Evolutionary conservation across 2,113 vertebrate species (phyloP).

Genomic region (Balaeniceps rex): DNA sequence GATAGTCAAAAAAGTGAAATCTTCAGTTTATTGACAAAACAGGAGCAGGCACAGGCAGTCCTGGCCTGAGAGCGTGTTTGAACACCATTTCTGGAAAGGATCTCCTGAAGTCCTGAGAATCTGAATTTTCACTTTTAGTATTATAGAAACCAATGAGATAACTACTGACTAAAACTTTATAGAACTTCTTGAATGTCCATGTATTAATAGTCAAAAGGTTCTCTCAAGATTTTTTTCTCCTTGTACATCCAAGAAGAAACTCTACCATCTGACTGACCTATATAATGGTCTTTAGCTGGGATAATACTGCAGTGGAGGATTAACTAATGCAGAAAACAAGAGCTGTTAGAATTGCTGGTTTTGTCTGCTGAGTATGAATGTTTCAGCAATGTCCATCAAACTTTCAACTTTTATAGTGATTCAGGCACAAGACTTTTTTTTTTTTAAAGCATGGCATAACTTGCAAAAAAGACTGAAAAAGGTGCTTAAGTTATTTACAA

Average conservation of each 20-base stretch:
- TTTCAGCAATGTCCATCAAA: not conserved
- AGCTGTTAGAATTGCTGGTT: not conserved
- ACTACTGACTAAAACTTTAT: not conserved
- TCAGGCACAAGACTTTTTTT: not conserved
- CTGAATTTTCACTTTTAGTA: not conserved
- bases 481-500: not conserved
- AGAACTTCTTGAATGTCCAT: not conserved
- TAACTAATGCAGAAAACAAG: not conserved
- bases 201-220: not conserved
- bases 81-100: not conserved
- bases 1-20: not conserved
- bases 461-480: not conserved
- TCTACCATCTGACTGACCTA: not conserved
- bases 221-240: not conserved
- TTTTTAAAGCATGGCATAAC: not conserved
- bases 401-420: not conserved
- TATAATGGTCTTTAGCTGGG: not conserved
- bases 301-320: not conserved
- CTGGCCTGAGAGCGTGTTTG: not conserved
- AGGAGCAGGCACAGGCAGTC: not conserved
- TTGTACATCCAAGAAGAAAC: not conserved
- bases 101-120: not conserved
- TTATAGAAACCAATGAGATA: not conserved
- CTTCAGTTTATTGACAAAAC: not conserved
- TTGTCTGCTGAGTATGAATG: not conserved